phyloP scores from a whole-genome alignment of 2,888 invertebrate genomes.

The Eristalinus aeneus region DNA sequence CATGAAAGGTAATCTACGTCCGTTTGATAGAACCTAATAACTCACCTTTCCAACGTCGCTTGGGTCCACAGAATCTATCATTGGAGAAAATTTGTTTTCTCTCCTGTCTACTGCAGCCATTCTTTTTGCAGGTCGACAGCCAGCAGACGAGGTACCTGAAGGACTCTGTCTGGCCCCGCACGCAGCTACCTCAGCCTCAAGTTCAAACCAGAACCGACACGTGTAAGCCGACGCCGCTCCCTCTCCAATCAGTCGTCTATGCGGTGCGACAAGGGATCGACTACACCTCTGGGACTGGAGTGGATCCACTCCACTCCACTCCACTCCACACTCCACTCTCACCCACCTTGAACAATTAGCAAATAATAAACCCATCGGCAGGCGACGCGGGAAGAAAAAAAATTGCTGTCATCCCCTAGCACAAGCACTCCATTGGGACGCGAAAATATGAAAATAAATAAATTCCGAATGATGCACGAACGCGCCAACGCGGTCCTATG shows the following conservation, averaged over 20 bases:
- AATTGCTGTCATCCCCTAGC: background rate
- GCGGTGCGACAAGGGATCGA: background rate
- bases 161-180: background rate
- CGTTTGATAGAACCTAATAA: background rate
- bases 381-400: background rate
- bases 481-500: background rate
- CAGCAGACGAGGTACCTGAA: background rate
- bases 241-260: background rate
- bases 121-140: background rate
- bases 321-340: no score
- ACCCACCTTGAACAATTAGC: background rate
- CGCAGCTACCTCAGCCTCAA: background rate
- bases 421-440: background rate
- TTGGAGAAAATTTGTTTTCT: background rate
- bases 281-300: background rate
- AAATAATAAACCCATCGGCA: constrained; percentile 9
- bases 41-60: background rate
- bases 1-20: background rate
- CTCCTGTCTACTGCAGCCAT: background rate
- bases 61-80: background rate
- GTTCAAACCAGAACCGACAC: background rate
- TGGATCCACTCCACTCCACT: no score
- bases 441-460: constrained; percentile 13
- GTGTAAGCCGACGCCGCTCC: background rate
- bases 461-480: constrained; percentile 14